Base-by-base conservation (phyloP, 2,797 vertebrate species). In the Dipus sagitta region DNA sequence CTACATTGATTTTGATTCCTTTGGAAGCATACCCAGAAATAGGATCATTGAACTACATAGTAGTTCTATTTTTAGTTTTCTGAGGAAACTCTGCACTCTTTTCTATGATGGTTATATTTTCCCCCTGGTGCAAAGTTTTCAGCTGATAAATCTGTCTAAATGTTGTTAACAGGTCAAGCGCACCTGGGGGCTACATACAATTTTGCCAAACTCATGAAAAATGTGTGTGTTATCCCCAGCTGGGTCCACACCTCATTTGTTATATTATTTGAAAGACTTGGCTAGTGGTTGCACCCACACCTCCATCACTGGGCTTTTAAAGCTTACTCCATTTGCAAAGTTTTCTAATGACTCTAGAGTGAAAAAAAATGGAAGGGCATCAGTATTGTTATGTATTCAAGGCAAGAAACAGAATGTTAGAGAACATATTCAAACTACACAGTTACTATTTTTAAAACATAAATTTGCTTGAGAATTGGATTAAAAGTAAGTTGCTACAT, bases 141-240 rank as follows among this genome's bases (percentile, higher is more conserved):
- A 93, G 94, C 58, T 96, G 96, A 92, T 93, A 96, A 92, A 96
- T 97, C 94, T 95, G 91, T 93, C 96, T 93, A 92, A 92, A 90
- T 95, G 85, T 80, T 93, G 93, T 95, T 96, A 97, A 94, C 68
- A 93, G 91, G 94, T 95, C 95, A 93, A 92, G 32, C 30, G 78
- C 67, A 92, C 94, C 70, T 96, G 84, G 67, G 72, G 62, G 64
- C 75, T 64, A 65, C 70, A 77, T 58, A 75, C 10, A 78, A 80
- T 65, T 95, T 84, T 7, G 11, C 75, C 95, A 96, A 71, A 87
- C 15, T 75, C 71, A 2, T 26, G 87, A 86, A 95, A 91, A 93
- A 92, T 76, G 68, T 28, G 17, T 23, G 74, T 6, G 6, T 86
- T 93, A 88, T 85, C 34, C 88, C 93, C 72, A 79, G 76, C 38